A percentile compares a stretch with the other conserved stretches of the same genome.
These are phyloP conservation scores for Lacerta agilis DNA, from an alignment of 2,797 vertebrate genomes.

Conservation along the genomic window DNA sequence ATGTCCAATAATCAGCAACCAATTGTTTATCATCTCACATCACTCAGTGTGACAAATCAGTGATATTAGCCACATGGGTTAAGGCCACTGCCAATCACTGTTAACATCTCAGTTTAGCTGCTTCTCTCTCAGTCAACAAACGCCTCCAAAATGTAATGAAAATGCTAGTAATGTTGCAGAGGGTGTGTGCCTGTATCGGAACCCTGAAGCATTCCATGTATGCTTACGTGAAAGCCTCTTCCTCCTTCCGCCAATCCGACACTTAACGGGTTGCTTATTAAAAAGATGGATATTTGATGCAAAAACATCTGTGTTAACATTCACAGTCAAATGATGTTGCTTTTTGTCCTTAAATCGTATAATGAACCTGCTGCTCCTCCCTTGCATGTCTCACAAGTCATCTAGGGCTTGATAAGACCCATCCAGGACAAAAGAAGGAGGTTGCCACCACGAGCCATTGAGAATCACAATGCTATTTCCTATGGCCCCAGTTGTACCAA, in stretches of 20 bases:
- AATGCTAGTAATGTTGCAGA: constrained; percentile 18
- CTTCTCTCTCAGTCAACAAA: constrained; percentile 71
- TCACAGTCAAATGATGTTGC: neutral
- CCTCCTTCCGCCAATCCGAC: neutral
- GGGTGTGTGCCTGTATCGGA: constrained; percentile 32
- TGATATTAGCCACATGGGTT: constrained; percentile 78
- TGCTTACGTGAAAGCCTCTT: neutral
- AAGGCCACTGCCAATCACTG: constrained; percentile 77
- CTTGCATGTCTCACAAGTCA: neutral
- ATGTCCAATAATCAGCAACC: constrained; percentile 78
- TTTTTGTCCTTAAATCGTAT: neutral
- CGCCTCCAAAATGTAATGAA: constrained; percentile 59
- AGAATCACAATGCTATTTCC: neutral
- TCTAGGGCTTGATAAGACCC: neutral
- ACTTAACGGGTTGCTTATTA: neutral
- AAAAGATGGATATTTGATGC: neutral
- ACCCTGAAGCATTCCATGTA: constrained; percentile 1
- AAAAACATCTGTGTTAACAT: neutral
- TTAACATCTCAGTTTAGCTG: constrained; percentile 74
- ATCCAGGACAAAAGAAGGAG: neutral
- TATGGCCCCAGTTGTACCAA: neutral
- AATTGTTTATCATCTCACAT: constrained; percentile 74
- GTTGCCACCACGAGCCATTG: neutral
- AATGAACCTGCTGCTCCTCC: neutral
- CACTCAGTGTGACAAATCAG: constrained; percentile 78